Base-by-base conservation (phyloP, 2,888 invertebrate species). In the Drosophila meridiana region DNA sequence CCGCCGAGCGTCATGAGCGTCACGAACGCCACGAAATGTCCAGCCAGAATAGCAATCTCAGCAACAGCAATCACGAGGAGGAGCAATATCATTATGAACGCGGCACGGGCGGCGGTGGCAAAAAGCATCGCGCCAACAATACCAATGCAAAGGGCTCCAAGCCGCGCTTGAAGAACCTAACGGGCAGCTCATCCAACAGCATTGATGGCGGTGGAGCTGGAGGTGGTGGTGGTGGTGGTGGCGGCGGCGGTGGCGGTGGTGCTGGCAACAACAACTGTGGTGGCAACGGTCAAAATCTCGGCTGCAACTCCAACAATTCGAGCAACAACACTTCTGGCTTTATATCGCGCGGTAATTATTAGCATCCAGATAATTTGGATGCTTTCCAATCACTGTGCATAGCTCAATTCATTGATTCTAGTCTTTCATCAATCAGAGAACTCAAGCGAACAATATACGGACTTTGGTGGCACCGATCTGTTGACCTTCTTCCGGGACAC, bases 401-500 rank as follows among this genome's bases (percentile, higher is more conserved):
- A 80, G 82, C 78, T 72, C 77, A 65, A 63, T 67, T 80, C 58
- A 87, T 88, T 86, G 82, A 87, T 85, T 88, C 80, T 89, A 91
- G 89, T 92, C 76, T 92, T 91, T 89, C 91, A 90, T 74, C 89
- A 91, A 90, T 88, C 93, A 96, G 96, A 96, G 93, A 96, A 95
- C 91, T 96, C 96, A 92, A 95, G 95, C 72, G 96, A 97, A 91
- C 94, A 95, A 92, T 95, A 95, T 89, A 95, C 95, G 34, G 97
- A 97, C 92, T 95, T 95, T 60, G 93, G 92, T 62, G 97, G 97
- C 45, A 95, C 96, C 4, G 98, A 99, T 92, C 94, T 99, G 76
- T 96, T 97, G 78, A 95, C 95, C 76, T 99, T 99, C 93, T 97
- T 99, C 73, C 96, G 96, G 72, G 97, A 97, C 78, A 98, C 98